These are phyloP conservation scores for Chrysomela aeneicollis DNA, from an alignment of 2,888 invertebrate genomes.

Conservation along the genomic window DNA sequence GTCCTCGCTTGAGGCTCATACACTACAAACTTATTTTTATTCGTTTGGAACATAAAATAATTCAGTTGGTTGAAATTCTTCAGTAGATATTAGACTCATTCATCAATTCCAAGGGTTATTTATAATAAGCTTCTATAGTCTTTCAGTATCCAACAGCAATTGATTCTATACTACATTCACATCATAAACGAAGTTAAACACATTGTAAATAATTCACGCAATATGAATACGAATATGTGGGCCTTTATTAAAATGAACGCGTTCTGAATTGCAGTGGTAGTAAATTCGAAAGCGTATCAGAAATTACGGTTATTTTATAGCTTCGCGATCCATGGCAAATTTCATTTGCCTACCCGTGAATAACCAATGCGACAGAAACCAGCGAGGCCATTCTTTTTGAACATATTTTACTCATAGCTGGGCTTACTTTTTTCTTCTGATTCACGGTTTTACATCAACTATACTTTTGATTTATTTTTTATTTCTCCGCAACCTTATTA, in stretches of 20 bases:
- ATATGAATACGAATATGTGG: slow-evolving; percentile 59
- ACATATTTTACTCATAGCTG: slow-evolving; percentile 11
- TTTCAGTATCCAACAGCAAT: too few relatives aligned
- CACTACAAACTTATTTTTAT: too few relatives aligned
- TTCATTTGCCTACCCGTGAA: slow-evolving; percentile 51
- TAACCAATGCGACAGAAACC: slow-evolving; percentile 23
- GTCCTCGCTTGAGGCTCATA: too few relatives aligned
- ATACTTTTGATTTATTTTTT: not conserved
- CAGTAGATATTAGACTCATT: too few relatives aligned
- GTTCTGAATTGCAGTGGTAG: slow-evolving; percentile 53
- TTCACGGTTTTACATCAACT: not conserved
- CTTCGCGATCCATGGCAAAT: slow-evolving; percentile 54
- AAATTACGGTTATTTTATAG: slow-evolving; percentile 59
- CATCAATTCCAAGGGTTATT: too few relatives aligned
- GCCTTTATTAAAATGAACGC: slow-evolving; percentile 58
- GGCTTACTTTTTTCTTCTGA: not conserved
- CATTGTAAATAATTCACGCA: slow-evolving; percentile 59
- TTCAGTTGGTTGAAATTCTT: too few relatives aligned
- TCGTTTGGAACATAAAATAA: too few relatives aligned
- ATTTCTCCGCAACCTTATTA: too few relatives aligned
- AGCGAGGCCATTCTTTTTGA: slow-evolving; percentile 9
- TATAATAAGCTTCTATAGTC: too few relatives aligned
- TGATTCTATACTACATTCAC: slow-evolving; percentile 52
- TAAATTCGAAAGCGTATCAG: slow-evolving; percentile 55
- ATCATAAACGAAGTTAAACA: slow-evolving; percentile 60